Evolutionary conservation across 2,888 invertebrate species (phyloP), one percentile per base, ranked within the genome.

Genomic region (Cosmia pyralina): DNA sequence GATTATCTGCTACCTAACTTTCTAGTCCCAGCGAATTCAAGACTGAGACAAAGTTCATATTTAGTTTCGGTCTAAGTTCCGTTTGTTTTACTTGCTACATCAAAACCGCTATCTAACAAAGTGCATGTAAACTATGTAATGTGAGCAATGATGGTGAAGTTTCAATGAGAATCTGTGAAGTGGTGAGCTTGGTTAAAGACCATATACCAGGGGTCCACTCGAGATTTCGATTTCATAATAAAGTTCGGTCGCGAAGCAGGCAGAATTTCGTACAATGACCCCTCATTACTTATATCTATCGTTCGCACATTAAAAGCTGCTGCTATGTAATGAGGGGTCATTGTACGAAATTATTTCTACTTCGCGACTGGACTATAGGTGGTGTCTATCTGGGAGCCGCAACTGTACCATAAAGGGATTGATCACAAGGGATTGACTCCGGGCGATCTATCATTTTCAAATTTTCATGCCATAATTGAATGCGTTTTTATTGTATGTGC

Each of bases 81-180:
- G 72, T 84, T 73, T 72, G 77, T 84, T 78, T 83, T 63, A 77
- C 63, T 77, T 64, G 55, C 58, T 65, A 64, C 73, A 68, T 71
- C 67, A 70, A 71, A 86, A 69, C 66, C 66, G 38, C 64, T 34
- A 58, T 50, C 52, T 53, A 69, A 74, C 72, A 64, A 74, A 81
- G 69, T 78, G 81, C 78, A 85, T 70, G 53, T 53, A 65, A 69
- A 79, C 28, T 28, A 28, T 28, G 28, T 28, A 28, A 28, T 28
- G 65, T 58, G 59, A 67, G 53, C 48, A n/a, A n/a, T n/a, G 22
- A 63, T 17, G 63, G 13, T 1, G 13, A 66, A 78, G 62, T 80
- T 70, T 79, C 11, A 48, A 68, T 60, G 46, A 74, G 46, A 55
- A 52, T 55, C 22, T 64, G 60, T 53, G 10, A 53, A 55, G 46